These are phyloP conservation scores for Paracentrotus lividus DNA, from an alignment of 53 echinoderm and acorn worm genomes.

Conservation along the genomic window DNA sequence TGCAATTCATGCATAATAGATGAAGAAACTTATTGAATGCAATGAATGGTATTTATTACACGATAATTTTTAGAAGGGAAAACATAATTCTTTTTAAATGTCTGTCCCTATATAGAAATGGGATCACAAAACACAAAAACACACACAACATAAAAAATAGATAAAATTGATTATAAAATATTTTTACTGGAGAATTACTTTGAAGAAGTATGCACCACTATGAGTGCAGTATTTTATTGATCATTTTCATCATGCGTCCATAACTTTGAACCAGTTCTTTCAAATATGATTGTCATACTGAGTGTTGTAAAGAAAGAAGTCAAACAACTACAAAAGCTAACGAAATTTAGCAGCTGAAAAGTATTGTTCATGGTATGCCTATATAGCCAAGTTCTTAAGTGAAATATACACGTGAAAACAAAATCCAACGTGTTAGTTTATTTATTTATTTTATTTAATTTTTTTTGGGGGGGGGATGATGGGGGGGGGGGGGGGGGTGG, in stretches of 20 bases:
- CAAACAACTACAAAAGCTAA: no score
- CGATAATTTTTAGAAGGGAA: not conserved
- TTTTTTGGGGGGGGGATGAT: no score
- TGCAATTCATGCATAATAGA: not conserved
- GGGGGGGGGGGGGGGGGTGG: no score
- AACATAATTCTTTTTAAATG: not conserved
- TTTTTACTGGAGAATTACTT: not conserved
- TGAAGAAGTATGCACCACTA: not conserved
- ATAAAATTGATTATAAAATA: not conserved
- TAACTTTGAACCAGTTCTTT: no score
- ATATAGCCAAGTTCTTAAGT: no score
- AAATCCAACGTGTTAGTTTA: no score
- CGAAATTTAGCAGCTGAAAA: no score
- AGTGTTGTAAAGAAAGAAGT: no score
- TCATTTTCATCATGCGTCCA: not conserved
- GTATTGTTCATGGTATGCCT: no score
- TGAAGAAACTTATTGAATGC: not conserved
- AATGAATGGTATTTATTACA: constrained; percentile 33
- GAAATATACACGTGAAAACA: no score
- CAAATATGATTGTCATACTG: no score
- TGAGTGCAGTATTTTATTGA: not conserved
- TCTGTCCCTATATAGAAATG: not conserved
- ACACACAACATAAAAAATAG: not conserved
- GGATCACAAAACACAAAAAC: not conserved
- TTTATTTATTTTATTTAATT: no score